These are phyloP conservation scores for Stenodera caucasica DNA, from an alignment of 2,888 invertebrate genomes.

Conservation along the genomic window DNA sequence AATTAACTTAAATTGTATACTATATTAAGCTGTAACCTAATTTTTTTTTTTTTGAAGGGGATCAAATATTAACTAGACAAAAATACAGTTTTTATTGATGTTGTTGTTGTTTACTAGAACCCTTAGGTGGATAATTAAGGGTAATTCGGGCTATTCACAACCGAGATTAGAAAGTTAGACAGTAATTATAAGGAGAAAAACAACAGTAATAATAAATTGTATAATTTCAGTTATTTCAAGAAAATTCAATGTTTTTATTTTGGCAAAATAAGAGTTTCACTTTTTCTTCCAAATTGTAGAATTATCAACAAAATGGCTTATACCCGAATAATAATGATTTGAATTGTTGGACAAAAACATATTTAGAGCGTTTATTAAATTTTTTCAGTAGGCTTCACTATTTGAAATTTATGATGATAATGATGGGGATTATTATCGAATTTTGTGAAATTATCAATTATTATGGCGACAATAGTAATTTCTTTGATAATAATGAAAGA, in stretches of 20 bases:
- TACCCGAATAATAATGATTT: too few relatives aligned
- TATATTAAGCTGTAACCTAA: conserved; percentile 33
- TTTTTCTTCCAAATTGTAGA: too few relatives aligned
- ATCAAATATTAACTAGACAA: conserved; percentile 7
- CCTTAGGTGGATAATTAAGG: not conserved
- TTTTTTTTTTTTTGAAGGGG: conserved; percentile 14
- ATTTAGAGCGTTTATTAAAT: conserved; percentile 45
- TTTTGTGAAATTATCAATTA: not conserved
- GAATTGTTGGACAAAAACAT: too few relatives aligned
- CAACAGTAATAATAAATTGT: too few relatives aligned
- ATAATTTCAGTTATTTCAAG: too few relatives aligned
- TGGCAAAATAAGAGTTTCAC: too few relatives aligned
- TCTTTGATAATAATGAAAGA: not conserved
- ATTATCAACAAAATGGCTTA: too few relatives aligned
- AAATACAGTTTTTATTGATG: not conserved
- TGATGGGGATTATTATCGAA: not conserved
- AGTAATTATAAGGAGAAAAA: not conserved
- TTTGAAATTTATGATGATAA: not conserved
- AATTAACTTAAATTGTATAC: conserved; percentile 40
- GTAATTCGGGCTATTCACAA: not conserved
- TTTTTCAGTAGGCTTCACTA: conserved; percentile 32
- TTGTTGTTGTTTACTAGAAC: not conserved
- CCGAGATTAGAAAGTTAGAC: not conserved
- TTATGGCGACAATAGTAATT: not conserved
- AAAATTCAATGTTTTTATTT: too few relatives aligned